These are phyloP conservation scores for Agapornis roseicollis DNA, from an alignment of 2,113 vertebrate species.

Conservation along the genomic window DNA sequence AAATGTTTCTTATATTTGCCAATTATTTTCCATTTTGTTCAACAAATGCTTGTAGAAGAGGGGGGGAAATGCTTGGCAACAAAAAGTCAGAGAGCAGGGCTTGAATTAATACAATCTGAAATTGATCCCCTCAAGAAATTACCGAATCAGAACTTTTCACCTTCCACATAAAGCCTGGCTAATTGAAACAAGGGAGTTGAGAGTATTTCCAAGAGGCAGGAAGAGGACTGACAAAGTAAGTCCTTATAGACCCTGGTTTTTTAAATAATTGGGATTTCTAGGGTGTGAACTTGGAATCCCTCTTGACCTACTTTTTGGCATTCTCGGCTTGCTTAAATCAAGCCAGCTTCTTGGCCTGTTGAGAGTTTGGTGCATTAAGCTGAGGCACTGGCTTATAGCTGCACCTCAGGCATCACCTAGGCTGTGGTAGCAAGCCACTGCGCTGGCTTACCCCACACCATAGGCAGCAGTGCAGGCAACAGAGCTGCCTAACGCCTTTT, in stretches of 20 bases:
- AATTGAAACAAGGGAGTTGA: not conserved
- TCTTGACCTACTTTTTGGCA: not conserved
- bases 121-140: not conserved
- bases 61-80: not conserved
- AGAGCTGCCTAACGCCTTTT: fast-evolving
- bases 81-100: not conserved
- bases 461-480: not conserved
- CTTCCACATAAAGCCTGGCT: not conserved
- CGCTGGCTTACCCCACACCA: fast-evolving
- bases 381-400: not conserved
- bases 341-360: not conserved
- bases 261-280: not conserved
- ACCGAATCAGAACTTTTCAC: not conserved
- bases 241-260: not conserved
- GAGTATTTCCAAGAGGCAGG: not conserved
- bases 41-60: not conserved
- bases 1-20: not conserved
- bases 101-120: not conserved
- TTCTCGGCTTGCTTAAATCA: not conserved
- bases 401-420: fast-evolving
- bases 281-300: not conserved
- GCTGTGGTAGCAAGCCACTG: fast-evolving
- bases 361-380: fast-evolving
- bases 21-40: not conserved
- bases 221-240: not conserved